These are phyloP conservation scores for Apostichopus japonicus DNA, from an alignment of 35 echinoderm and acorn worm genomes.

Conservation along the genomic window DNA sequence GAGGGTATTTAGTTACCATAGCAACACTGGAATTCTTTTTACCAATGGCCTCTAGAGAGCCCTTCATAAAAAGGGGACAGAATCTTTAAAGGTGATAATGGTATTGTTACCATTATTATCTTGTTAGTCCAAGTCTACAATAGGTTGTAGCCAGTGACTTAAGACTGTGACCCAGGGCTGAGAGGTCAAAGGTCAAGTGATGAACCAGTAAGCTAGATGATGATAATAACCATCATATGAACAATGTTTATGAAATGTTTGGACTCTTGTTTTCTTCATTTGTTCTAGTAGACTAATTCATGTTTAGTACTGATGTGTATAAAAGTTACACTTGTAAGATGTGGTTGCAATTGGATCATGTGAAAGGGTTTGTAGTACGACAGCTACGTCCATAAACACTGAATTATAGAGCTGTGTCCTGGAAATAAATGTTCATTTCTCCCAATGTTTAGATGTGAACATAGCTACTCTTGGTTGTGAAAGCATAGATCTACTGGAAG, in stretches of 20 bases:
- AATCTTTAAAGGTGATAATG: not conserved
- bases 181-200: constrained; percentile 8
- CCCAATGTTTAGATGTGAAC: too few species aligned
- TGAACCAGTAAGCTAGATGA: not conserved
- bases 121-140: constrained; percentile 45
- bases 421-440: too few species aligned
- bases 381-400: too few species aligned
- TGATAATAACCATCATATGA: not conserved
- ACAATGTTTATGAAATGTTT: not conserved
- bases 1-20: not conserved
- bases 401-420: too few species aligned
- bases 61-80: constrained; percentile 47
- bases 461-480: too few species aligned
- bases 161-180: constrained; percentile 33
- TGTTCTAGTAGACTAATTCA: not conserved
- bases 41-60: not conserved
- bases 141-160: constrained; percentile 41
- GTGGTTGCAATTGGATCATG: not conserved
- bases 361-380: not conserved
- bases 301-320: not conserved
- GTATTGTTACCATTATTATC: constrained; percentile 7
- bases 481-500: too few species aligned
- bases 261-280: not conserved
- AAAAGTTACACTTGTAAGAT: not conserved
- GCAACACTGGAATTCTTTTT: not conserved